Evolutionary conservation across 2,888 invertebrate genomes (phyloP), one percentile per base, ranked within the genome.

Genomic region (Punctoribates punctum): DNA sequence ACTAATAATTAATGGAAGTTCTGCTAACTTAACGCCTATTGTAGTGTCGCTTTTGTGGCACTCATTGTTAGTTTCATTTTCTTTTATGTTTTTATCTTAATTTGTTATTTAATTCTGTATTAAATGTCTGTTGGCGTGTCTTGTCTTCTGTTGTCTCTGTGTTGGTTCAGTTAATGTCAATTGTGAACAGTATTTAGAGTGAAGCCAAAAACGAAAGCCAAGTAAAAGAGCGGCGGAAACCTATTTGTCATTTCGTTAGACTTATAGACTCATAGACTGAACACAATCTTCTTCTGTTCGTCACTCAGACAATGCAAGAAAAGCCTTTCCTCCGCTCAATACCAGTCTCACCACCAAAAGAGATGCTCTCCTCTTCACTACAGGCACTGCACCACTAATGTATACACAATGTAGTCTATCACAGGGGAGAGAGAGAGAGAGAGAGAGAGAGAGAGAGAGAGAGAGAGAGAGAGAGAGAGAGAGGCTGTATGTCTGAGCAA

Each of bases 151-250:
- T 34, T 65, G 34, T 25, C 62, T 65, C 6, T 70, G n/a, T 70
- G 23, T 70, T 34, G 13, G 42, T 46, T 70, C 70, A 23, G 23
- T 46, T 70, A 46, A 70, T 42, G 70, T 70, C 70, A 23, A 70
- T 70, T 70, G 70, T 70, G 46, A 70, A 13, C 34, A 42, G 70
- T 70, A 70, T 70, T 70, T n/a, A 70, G 70, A 70, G 70, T 70
- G 46, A 42, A 70, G 70, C 62, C 62, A 65, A 65, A 57, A 57
- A n/a, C 20, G n/a, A 5, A 8, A 9, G 20, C 57, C n/a, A n/a
- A 62, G 29, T 15, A n/a, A 46, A 25, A 8, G 23, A 70, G 20
- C 67, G n/a, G n/a, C 67, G 70, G 70, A 70, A 70, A 70, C 70
- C 11, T 42, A 70, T 70, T 70, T 70, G 70, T 70, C 70, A 70